A percentile compares a stretch with the other conserved stretches of the same genome.
phyloP scores from a whole-genome alignment of 1,140 invertebrate species.

The Theocolax elegans region DNA sequence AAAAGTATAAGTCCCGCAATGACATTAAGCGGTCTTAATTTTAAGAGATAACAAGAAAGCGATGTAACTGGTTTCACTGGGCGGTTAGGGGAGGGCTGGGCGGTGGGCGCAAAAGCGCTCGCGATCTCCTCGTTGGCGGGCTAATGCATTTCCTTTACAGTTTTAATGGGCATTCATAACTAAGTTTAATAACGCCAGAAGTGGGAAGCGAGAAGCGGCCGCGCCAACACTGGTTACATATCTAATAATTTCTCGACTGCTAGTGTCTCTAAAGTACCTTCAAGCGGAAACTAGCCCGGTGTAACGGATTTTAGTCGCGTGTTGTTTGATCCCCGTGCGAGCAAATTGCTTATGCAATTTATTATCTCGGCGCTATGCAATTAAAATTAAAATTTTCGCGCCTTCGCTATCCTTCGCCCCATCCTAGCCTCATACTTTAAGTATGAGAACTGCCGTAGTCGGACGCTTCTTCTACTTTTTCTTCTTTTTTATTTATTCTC shows the following conservation, averaged over 20 bases:
- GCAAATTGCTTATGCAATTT: conserved; percentile 40
- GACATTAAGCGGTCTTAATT: conserved; percentile 18
- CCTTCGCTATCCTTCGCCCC: background rate
- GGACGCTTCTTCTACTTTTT: too few species aligned
- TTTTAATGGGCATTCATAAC: conserved; percentile 68
- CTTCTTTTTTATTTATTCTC: too few species aligned
- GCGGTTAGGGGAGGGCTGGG: background rate
- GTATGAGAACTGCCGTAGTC: too few species aligned
- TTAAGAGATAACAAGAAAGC: conserved; percentile 27
- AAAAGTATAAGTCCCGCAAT: too few species aligned
- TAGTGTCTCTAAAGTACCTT: conserved; percentile 38
- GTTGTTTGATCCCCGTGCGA: conserved; percentile 36
- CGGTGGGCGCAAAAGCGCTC: conserved; percentile 20
- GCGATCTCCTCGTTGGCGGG: conserved; percentile 52
- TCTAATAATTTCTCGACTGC: conserved; percentile 60
- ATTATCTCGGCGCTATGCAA: conserved; percentile 21
- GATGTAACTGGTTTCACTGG: conserved; percentile 18
- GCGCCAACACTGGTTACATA: conserved; percentile 55
- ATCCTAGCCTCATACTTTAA: too few species aligned
- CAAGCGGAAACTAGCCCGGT: conserved; percentile 28
- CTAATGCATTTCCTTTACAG: conserved; percentile 68
- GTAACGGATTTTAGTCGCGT: conserved; percentile 38
- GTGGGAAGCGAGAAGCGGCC: conserved; percentile 32
- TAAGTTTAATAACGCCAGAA: conserved; percentile 65
- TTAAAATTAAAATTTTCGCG: conserved; percentile 33